Conservation (phyloP, 2,113 vertebrate species). For the Catagonus wagneri region DNA sequence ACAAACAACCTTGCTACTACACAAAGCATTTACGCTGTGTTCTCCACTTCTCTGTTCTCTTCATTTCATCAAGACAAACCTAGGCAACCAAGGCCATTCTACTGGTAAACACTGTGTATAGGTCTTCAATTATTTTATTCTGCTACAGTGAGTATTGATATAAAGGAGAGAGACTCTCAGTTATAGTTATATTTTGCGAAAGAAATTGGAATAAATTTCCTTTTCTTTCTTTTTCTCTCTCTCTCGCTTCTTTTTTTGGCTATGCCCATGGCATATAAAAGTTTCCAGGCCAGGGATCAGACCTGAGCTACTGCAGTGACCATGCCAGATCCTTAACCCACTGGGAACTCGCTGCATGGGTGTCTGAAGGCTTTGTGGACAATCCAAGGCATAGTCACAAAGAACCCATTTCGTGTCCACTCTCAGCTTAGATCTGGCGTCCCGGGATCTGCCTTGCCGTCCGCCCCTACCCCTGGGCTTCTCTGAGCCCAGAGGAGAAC, state of each 20-base stretch:
- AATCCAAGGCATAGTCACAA: neutral
- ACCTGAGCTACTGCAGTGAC: too few relatives aligned
- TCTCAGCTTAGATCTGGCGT: neutral
- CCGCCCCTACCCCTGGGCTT: neutral
- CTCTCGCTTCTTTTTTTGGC: too few relatives aligned
- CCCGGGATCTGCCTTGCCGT: neutral
- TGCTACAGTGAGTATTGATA: neutral
- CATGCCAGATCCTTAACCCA: too few relatives aligned
- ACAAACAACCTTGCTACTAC: neutral
- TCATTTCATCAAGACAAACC: neutral
- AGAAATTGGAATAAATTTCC: neutral
- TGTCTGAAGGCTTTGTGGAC: neutral
- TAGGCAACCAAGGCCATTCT: neutral
- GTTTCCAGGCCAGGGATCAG: too few relatives aligned
- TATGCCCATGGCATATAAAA: too few relatives aligned
- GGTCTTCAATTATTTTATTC: neutral
- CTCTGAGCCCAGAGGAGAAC: slow-evolving; percentile 12
- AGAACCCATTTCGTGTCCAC: fast-evolving
- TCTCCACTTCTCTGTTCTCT: neutral
- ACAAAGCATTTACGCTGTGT: neutral
- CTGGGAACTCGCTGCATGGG: too few relatives aligned
- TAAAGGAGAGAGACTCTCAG: neutral
- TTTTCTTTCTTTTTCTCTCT: too few relatives aligned
- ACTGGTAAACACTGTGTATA: neutral
- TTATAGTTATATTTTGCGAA: neutral